phyloP scores from a whole-genome alignment of 2,888 invertebrate genomes.

The Glaucopsyche alexis region DNA sequence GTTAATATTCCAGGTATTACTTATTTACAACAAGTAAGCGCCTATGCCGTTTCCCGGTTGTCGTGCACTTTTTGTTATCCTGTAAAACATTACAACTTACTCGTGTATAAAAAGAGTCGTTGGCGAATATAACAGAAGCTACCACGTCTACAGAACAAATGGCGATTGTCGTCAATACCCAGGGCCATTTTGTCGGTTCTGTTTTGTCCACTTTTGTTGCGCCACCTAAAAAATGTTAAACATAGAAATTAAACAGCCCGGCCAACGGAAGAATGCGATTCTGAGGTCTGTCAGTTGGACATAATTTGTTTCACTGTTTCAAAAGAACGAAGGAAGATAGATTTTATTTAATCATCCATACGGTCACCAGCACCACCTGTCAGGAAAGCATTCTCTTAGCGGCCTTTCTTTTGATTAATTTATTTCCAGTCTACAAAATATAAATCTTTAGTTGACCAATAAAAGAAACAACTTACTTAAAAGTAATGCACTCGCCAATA shows the following conservation, averaged over 20 bases:
- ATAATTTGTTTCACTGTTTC: too few species aligned
- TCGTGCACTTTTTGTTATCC: neutral
- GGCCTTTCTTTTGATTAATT: too few species aligned
- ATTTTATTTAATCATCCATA: too few species aligned
- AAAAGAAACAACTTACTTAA: slow-evolving; percentile 51
- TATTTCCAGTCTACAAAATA: too few species aligned
- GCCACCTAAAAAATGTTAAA: slow-evolving; percentile 48
- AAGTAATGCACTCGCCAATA: slow-evolving; percentile 52
- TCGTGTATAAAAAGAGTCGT: slow-evolving; percentile 63
- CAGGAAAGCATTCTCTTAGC: too few species aligned
- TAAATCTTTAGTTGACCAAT: neutral
- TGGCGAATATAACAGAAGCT: slow-evolving; percentile 57
- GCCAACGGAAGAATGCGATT: too few species aligned
- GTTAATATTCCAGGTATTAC: too few species aligned
- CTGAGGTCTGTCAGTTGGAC: too few species aligned
- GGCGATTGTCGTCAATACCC: slow-evolving; percentile 54
- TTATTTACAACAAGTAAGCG: too few species aligned
- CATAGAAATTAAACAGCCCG: neutral
- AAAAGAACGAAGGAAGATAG: too few species aligned
- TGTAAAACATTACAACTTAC: slow-evolving; percentile 44
- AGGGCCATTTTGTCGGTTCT: slow-evolving; percentile 59
- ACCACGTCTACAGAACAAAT: slow-evolving; percentile 53
- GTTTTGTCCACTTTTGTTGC: slow-evolving; percentile 51
- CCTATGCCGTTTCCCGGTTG: too few species aligned
- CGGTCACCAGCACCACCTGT: too few species aligned